Percentiles rank a stretch among this genome's conserved stretches.
Conservation (phyloP, 2,888 invertebrate species). For the Nomada ruficornis region DNA sequence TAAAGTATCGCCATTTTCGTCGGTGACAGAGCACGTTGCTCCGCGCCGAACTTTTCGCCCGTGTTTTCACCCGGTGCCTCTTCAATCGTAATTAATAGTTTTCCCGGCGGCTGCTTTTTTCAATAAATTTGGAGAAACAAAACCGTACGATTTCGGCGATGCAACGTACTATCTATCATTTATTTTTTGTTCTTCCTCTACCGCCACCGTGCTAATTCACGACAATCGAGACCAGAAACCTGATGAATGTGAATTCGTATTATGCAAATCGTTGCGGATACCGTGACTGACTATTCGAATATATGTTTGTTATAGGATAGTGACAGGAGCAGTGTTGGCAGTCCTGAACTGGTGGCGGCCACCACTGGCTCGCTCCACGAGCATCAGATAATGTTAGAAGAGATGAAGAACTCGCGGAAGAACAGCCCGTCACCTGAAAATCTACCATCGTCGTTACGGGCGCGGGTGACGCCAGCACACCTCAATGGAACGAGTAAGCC, state of each 20-base stretch:
- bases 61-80: constrained; percentile 9
- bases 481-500: constrained; percentile 88
- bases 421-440: constrained; percentile 81
- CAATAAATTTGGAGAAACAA: constrained; percentile 11
- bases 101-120: constrained; percentile 9
- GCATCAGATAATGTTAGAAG: constrained; percentile 81
- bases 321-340: constrained; percentile 83
- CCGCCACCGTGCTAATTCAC: neutral
- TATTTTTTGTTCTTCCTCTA: neutral
- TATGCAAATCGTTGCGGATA: neutral
- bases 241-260: neutral
- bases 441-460: constrained; percentile 84
- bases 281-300: constrained; percentile 13
- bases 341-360: constrained; percentile 81
- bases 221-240: neutral
- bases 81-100: constrained; percentile 45
- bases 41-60: constrained; percentile 30
- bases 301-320: constrained; percentile 78
- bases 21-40: constrained; percentile 38
- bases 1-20: constrained; percentile 55
- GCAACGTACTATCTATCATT: neutral
- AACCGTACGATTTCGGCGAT: neutral
- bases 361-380: constrained; percentile 79
- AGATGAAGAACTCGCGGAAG: constrained; percentile 79
- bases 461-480: constrained; percentile 86